Conservation (phyloP, 2,113 vertebrate genomes). For the Halcyon malimbica region DNA sequence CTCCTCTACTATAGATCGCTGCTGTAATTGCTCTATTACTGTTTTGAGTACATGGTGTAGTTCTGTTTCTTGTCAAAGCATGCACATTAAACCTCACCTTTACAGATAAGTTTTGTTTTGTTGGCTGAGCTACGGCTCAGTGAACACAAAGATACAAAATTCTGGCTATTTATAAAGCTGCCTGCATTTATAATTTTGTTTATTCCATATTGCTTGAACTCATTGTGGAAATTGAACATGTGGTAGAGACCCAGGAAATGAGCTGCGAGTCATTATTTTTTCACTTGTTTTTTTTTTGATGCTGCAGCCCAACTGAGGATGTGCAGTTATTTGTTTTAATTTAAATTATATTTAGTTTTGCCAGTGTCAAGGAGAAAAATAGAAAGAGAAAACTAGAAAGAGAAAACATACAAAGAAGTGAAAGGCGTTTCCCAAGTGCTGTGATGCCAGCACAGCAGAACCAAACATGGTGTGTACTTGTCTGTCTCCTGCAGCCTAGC, state of each 20-base stretch:
- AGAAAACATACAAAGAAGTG: not conserved
- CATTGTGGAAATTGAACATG: not conserved
- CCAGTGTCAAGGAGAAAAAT: not conserved
- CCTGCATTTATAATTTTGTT: slow-evolving; percentile 5
- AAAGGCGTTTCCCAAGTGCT: not conserved
- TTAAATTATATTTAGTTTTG: not conserved
- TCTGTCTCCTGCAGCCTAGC: not conserved
- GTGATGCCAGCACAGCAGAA: not conserved
- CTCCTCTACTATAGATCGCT: not conserved
- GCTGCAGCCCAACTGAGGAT: not conserved
- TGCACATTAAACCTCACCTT: not conserved
- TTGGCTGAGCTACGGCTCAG: not conserved
- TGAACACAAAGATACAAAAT: not conserved
- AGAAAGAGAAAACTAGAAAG: not conserved
- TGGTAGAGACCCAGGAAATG: not conserved
- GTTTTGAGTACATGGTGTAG: not conserved
- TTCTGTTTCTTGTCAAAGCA: slow-evolving; percentile 1
- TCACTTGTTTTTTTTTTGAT: not conserved
- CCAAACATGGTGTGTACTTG: not conserved
- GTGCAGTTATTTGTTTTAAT: not conserved
- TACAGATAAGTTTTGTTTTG: not conserved
- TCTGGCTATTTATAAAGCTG: not conserved
- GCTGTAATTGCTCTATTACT: not conserved
- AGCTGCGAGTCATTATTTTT: not conserved
- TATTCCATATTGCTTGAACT: not conserved